Evolutionary conservation across 2,113 vertebrate genomes (phyloP), one percentile per base, ranked within the genome.

Genomic region (Lasiurus cinereus): DNA sequence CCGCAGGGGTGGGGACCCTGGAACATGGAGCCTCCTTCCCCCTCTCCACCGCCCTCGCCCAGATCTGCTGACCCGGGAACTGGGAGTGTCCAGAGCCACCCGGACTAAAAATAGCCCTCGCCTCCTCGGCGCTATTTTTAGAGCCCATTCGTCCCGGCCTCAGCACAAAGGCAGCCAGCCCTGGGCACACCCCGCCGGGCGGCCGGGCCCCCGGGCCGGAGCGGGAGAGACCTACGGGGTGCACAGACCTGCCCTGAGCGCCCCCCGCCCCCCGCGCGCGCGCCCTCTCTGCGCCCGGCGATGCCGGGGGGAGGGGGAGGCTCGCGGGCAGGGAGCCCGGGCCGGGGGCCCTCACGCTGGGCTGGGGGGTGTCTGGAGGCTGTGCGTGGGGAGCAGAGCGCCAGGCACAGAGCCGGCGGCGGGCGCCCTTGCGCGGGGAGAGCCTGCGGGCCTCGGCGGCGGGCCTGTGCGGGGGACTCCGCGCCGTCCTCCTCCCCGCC

Each of bases 51-150:
- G 39, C 21, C 39, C 50, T 4, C 16, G 70, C 76, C 77, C 27
- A 33, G 50, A 79, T 33, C 52, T 56, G 89, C 96, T 64, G 87
- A 97, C 97, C 96, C 43, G 29, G 83, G 88, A 66, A 62, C 74
- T 52, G 72, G 84, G 67, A 69, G 78, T 74, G 77, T 31, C 88
- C 0, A 2, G 56, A 77, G 89, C 62, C 64, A 31, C 69, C 33
- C 3, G 0, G 7, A 36, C 91, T 97, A 97, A 97, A 97, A 96
- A 96, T 97, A 97, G 93, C 64, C n/a, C 50, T 43, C 8, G 52
- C 43, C 92, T 72, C 70, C 92, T 95, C 94, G 74, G 0, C 31
- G 87, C 92, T 97, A 97, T 95, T 94, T 96, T 96, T 97, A 97
- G 93, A 70, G 15, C 27, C 95, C 31, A 3, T 48, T 91, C 1